phyloP scores from a whole-genome alignment of 2,797 vertebrate genomes.

The Neosilurus mollespiculum region DNA sequence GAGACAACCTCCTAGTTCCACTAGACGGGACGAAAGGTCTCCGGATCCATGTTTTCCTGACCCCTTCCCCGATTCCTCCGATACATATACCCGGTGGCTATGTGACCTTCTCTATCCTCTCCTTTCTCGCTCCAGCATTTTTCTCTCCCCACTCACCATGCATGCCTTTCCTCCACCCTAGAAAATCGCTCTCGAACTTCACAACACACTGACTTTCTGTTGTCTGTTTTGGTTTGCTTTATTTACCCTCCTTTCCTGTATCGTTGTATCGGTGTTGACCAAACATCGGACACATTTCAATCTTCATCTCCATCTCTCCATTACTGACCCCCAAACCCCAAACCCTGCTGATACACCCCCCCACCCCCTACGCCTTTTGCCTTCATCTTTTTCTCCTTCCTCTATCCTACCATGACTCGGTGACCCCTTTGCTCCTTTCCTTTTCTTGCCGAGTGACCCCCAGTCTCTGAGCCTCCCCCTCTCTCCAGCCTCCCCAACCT shows the following conservation, averaged over 20 bases:
- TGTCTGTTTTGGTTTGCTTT: constrained; percentile 1
- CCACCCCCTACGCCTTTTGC: constrained; percentile 57
- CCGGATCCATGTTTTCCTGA: constrained; percentile 73
- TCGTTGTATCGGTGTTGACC: constrained; percentile 7
- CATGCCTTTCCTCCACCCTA: constrained; percentile 42
- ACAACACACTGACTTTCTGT: constrained; percentile 30
- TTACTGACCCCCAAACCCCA: constrained; percentile 62
- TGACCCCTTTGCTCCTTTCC: constrained; percentile 76
- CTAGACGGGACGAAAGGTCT: constrained; percentile 57
- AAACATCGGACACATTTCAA: constrained; percentile 60
- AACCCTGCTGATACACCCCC: constrained; percentile 48
- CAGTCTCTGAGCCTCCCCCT: constrained; percentile 61
- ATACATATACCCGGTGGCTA: constrained; percentile 69
- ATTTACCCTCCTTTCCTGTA: too few species aligned
- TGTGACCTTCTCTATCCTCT: constrained; percentile 70
- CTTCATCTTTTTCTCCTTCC: constrained; percentile 73
- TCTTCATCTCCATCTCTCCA: constrained; percentile 63
- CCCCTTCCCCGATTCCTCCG: constrained; percentile 73
- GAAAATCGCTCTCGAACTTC: constrained; percentile 18
- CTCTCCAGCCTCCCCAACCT: constrained; percentile 62
- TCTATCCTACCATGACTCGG: constrained; percentile 72
- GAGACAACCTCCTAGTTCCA: constrained; percentile 33
- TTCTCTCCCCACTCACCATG: constrained; percentile 48
- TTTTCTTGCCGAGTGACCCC: constrained; percentile 79
- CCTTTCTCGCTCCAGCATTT: constrained; percentile 48